Percentiles rank a stretch among this genome's conserved stretches.
Conservation (phyloP, 2,113 vertebrate species). For the Atherinomorus stipes region DNA sequence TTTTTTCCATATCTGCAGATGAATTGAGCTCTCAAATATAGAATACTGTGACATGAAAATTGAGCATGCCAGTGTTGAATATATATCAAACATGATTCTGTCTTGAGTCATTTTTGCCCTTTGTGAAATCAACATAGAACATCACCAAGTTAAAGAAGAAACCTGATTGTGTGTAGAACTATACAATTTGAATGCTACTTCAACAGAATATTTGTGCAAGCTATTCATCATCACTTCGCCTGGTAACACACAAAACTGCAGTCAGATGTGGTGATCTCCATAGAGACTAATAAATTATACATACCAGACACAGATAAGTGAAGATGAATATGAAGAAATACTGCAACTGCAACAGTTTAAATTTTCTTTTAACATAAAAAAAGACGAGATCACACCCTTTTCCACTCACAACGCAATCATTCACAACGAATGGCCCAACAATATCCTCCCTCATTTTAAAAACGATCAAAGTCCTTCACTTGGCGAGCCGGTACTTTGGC, state of each 20-base stretch:
- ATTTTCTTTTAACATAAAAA: constrained; percentile 63
- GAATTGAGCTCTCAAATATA: neutral
- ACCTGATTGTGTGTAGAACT: constrained; percentile 10
- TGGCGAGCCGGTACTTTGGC: constrained; percentile 53
- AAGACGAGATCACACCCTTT: constrained; percentile 55
- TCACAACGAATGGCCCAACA: constrained; percentile 50
- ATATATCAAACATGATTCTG: constrained; percentile 20
- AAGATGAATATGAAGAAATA: constrained; percentile 11
- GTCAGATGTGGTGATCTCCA: constrained; percentile 23
- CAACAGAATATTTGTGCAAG: constrained; percentile 8
- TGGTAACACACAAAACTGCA: constrained; percentile 22
- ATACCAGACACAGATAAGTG: constrained; percentile 19
- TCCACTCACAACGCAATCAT: constrained; percentile 47
- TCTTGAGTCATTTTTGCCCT: constrained; percentile 2
- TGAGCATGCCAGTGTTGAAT: constrained; percentile 15
- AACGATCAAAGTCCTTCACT: constrained; percentile 64
- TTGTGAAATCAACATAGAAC: constrained; percentile 20
- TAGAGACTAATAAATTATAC: constrained; percentile 37
- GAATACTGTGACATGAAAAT: constrained; percentile 16
- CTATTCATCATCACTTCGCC: constrained; percentile 35
- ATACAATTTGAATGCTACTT: constrained; percentile 30
- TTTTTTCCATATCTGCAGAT: neutral
- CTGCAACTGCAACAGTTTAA: no score
- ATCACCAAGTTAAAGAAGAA: constrained; percentile 12
- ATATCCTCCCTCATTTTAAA: constrained; percentile 53